Evolutionary conservation across 2,888 invertebrate genomes (phyloP).

Genomic region (Drosophila bunnanda): DNA sequence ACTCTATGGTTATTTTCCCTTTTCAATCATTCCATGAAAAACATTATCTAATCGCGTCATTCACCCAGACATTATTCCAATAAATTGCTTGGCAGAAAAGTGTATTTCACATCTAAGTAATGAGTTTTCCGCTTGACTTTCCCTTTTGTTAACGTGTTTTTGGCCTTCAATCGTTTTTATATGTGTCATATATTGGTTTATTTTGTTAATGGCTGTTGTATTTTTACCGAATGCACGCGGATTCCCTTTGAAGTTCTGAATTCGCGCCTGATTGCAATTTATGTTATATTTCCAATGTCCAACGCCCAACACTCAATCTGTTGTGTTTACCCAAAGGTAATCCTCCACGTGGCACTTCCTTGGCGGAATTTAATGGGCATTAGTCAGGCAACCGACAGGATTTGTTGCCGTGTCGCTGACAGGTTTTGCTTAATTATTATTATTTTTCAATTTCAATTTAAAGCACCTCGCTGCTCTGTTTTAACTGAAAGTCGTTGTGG

Average conservation of each 20-base stretch:
- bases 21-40: not conserved
- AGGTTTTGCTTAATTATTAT: not conserved
- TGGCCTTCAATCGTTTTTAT: conserved; percentile 10
- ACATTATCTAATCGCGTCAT: not conserved
- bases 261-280: conserved; percentile 19
- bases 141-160: not conserved
- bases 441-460: conserved; percentile 5
- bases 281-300: conserved; percentile 21
- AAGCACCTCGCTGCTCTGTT: conserved; percentile 3
- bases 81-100: conserved; percentile 1
- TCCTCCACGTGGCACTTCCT: conserved; percentile 10
- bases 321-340: conserved; percentile 13
- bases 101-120: conserved; percentile 6
- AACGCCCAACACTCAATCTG: not conserved
- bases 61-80: not conserved
- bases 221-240: conserved; percentile 6
- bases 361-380: conserved; percentile 23
- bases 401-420: not conserved
- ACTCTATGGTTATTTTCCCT: not conserved
- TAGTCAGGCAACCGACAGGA: conserved; percentile 18
- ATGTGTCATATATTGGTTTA: conserved; percentile 5
- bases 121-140: not conserved
- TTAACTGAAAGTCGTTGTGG: conserved; percentile 4
- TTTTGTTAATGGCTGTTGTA: not conserved
- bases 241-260: conserved; percentile 6